Base-by-base conservation (phyloP, 2,797 vertebrate species). In the Hozukius guyotensis region DNA sequence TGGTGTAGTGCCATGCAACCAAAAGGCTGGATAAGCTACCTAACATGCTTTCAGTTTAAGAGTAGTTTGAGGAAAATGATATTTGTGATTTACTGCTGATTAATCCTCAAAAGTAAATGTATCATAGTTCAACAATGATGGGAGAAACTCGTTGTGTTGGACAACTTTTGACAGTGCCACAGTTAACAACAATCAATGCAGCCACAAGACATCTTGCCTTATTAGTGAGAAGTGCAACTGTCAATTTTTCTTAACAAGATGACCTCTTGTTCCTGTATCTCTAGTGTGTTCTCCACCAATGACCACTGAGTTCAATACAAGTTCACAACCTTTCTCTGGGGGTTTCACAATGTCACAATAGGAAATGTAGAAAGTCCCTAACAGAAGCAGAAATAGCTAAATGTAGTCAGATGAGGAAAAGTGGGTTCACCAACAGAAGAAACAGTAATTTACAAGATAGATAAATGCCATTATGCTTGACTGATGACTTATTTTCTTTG, bases 341-440 rank as follows among this genome's bases (percentile, higher is more conserved):
- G n/a, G 22, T 53, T 81, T 63, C 36, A 49, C 16, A 66, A 27
- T 74, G 1, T 72, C 34, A 27, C 14, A 66, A 55, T 7, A 27
- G 16, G 29, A 46, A 61, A 64, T 38, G 13, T 16, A 57, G 55
- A 29, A 81, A 81, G 1, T 71, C 8, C 25, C 49, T 1, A 59
- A 27, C 29, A 68, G 16, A 52, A 75, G 36, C n/a, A 57, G 29
- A 83, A 66, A 53, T 22, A 11, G 27, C 10, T 57, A 34, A 49
- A 70, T 55, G 10, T 12, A 24, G n/a, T 36, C 20, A 59, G 16
- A 72, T 53, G 24, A 81, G 25, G 20, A 72, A 72, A 77, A 78
- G 60, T 36, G 29, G 6, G 6, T n/a, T 10, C 7, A 56, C 2
- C 11, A 56, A 67, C 74, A 67, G 11, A 57, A 34, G 36, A 71